Base-by-base conservation (phyloP, 2,888 invertebrate species). In the Heliconius erato region DNA sequence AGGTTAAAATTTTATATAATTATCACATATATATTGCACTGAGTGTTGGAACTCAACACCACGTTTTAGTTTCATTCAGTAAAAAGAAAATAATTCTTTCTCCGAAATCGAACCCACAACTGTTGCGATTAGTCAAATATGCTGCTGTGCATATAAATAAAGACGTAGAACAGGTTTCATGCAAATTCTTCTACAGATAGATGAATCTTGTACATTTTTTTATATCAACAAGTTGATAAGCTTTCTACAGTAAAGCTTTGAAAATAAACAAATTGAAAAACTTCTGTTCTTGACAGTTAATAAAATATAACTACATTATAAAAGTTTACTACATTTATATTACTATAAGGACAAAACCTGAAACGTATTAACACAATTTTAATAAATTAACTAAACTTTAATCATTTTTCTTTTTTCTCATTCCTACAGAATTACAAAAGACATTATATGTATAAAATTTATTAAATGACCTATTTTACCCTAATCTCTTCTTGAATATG, bases 401-500 rank as follows among this genome's bases (percentile, higher is more conserved):
- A n/a, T n/a, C 26, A 71, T 71, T 44, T n/a, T 44, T n/a, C 40
- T n/a, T 44, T 44, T 71, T 71, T 44, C 26, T 49, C 23, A 74
- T 82, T 67, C n/a, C 65, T 35, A 59, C 59, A 77, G 72, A 78
- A 82, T 83, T 83, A 80, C 79, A 78, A 83, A 80, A 72, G 77
- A 72, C 71, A 80, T 80, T 74, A 80, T 63, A 76, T 79, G 68
- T 78, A 71, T 74, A 83, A 80, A 79, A 74, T 79, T 65, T 81
- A 80, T 74, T 71, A 80, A 84, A 82, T 80, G 35, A 74, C 77
- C 72, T 78, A 83, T 79, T 76, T 82, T 84, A 67, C 81, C 79
- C 68, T 83, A 83, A 84, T 83, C 83, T 80, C 67, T 84, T 81
- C 79, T 79, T 77, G 79, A 83, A 84, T 84, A 84, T 81, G 74